Evolutionary conservation across 2,888 invertebrate species (phyloP), one percentile per base, ranked within the genome.

Genomic region (Luffia ferchaultella): DNA sequence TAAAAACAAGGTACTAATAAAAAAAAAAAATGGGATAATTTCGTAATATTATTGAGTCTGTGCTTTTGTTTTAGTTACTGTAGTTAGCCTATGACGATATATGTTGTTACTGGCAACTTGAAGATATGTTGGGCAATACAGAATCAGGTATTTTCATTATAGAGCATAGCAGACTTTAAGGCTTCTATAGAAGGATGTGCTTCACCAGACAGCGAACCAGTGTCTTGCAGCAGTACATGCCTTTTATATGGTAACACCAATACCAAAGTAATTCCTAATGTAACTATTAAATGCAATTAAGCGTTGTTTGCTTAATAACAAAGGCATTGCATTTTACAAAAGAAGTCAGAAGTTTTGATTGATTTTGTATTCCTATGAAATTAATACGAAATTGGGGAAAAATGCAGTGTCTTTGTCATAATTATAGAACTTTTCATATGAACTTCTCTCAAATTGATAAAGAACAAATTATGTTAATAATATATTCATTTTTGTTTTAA

Each of bases 261-360:
- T 79, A 80, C 82, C 82, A 82, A 82, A 82, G 82, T 73, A 78
- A 73, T 70, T 70, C 67, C 64, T 70, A 66, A 59, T 62, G 70
- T 70, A 69, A 66, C 63, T 63, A 62, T 62, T 60, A 46, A 19
- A 45, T 15, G 3, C 12, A 7, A 40, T 9, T 40, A 9, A 40
- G 17, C n/a, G 17, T 42, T n/a, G n/a, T 42, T 17, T 3, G n/a
- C 5, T n/a, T 42, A 7, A 17, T 16, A 42, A 42, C 43, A 42
- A 17, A 16, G n/a, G n/a, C 17, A 69, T 70, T 74, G 73, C 71
- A 68, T 63, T 61, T 30, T 30, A 30, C n/a, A n/a, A 30, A 7
- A 30, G 30, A 30, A 30, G 12, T 30, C n/a, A n/a, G n/a, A 30
- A 30, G 12, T 30, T 7, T 30, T 30, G 5, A 30, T 30, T 30